Conservation (phyloP, 2,888 invertebrate species). For the Trilocha varians region DNA sequence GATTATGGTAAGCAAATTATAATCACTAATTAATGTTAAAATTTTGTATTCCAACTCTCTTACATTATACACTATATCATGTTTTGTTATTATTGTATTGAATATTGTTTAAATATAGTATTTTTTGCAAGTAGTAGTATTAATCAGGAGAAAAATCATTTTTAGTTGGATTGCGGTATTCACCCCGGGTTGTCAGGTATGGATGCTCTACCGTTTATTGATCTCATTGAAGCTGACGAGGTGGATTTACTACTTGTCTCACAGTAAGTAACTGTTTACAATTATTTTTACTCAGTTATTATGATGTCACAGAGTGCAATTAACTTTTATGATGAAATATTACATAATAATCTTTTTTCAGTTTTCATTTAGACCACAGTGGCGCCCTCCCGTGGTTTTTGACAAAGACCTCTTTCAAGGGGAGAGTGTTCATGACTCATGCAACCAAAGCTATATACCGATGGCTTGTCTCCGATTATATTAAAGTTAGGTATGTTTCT, state of each 20-base stretch:
- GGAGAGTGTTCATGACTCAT: slow-evolving; percentile 99
- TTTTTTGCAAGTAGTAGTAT: no score
- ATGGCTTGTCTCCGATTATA: slow-evolving; percentile 98
- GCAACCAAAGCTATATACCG: slow-evolving; percentile 99
- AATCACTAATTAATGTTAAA: not conserved
- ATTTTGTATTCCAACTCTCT: no score
- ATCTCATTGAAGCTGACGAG: slow-evolving; percentile 97
- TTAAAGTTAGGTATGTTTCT: slow-evolving; percentile 87
- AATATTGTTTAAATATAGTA: slow-evolving; percentile 1
- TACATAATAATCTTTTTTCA: slow-evolving; percentile 39
- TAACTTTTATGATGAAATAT: not conserved
- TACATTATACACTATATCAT: no score
- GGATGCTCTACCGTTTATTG: slow-evolving; percentile 98
- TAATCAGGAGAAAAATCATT: slow-evolving; percentile 8
- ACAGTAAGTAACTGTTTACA: slow-evolving; percentile 76
- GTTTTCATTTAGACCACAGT: slow-evolving; percentile 98
- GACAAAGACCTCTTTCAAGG: slow-evolving; percentile 96
- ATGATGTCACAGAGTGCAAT: not conserved
- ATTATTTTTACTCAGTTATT: no score
- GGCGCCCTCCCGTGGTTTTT: slow-evolving; percentile 99
- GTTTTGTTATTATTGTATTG: not conserved
- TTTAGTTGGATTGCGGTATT: slow-evolving; percentile 95
- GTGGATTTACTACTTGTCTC: slow-evolving; percentile 95
- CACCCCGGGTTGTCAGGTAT: slow-evolving; percentile 98
- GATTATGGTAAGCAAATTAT: slow-evolving; percentile 82